Evolutionary conservation across 2,113 vertebrate genomes (phyloP).

Genomic region (Notechis scutatus): DNA sequence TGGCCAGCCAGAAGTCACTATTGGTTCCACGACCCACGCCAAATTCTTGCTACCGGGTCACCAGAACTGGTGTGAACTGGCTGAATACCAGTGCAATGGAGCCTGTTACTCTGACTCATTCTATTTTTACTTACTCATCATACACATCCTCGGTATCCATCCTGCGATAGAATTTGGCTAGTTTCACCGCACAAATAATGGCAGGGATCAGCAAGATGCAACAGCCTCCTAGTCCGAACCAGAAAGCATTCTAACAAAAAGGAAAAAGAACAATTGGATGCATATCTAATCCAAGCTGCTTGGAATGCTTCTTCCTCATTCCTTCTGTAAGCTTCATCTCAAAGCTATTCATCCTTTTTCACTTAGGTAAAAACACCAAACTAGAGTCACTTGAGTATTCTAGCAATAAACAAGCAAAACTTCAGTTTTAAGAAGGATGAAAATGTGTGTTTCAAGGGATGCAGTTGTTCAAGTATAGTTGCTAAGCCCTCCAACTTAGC

Average conservation of each 20-base stretch:
- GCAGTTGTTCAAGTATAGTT: neutral
- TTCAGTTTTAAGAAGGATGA: neutral
- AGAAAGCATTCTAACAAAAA: constrained; percentile 86
- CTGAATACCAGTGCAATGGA: no score
- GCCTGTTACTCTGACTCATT: neutral
- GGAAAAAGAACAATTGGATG: neutral
- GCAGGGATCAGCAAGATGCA: constrained; percentile 85
- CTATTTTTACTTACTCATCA: constrained; percentile 83
- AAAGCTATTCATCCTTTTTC: neutral
- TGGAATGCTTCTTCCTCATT: neutral
- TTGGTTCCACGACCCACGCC: no score
- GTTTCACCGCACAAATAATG: constrained; percentile 86
- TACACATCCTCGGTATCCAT: constrained; percentile 98
- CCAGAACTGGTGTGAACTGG: no score
- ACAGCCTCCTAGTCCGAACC: constrained; percentile 91
- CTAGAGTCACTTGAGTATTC: neutral
- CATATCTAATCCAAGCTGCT: neutral
- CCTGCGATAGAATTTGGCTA: constrained; percentile 92
- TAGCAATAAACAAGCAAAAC: neutral
- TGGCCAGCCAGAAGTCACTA: no score
- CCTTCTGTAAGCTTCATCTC: neutral
- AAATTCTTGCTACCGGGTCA: no score
- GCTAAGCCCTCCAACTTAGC: neutral
- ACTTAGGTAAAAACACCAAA: neutral
- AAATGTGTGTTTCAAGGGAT: neutral